Conservation (phyloP, 2,888 invertebrate genomes). For the Melitaea athalia region DNA sequence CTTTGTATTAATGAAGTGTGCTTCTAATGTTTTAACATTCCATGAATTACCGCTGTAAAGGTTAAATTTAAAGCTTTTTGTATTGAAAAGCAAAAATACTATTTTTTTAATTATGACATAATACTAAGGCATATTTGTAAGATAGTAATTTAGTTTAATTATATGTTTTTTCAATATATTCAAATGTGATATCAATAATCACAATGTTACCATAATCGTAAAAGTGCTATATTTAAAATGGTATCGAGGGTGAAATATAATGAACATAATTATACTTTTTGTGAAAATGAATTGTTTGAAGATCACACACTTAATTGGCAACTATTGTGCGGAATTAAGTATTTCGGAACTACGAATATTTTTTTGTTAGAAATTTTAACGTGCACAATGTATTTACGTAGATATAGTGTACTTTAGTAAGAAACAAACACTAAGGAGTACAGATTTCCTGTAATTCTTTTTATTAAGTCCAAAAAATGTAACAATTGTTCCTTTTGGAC, state of each 20-base stretch:
- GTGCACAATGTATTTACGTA: constrained; percentile 2
- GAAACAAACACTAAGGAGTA: background rate
- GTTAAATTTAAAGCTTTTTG: background rate
- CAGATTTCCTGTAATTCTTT: background rate
- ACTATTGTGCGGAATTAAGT: constrained; percentile 14
- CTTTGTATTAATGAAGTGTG: background rate
- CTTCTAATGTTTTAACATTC: constrained; percentile 10
- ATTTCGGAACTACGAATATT: constrained; percentile 10
- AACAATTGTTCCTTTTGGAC: background rate
- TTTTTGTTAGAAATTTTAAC: constrained; percentile 17
- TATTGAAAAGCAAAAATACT: constrained; percentile 3
- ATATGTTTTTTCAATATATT: constrained; percentile 1
- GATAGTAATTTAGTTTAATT: constrained; percentile 17
- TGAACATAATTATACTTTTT: background rate
- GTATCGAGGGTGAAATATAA: background rate
- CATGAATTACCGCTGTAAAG: constrained; percentile 13
- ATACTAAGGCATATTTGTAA: constrained; percentile 8
- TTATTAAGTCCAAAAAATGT: constrained; percentile 35
- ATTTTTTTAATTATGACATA: constrained; percentile 2
- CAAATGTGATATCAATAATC: constrained; percentile 30
- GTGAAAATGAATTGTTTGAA: constrained; percentile 35
- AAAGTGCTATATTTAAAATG: constrained; percentile 11
- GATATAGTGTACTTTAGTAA: constrained; percentile 14
- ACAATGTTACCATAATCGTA: constrained; percentile 34
- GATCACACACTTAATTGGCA: constrained; percentile 43